These are phyloP conservation scores for Eulemur rufifrons DNA, from an alignment of 2,113 vertebrate genomes.

Conservation along the genomic window DNA sequence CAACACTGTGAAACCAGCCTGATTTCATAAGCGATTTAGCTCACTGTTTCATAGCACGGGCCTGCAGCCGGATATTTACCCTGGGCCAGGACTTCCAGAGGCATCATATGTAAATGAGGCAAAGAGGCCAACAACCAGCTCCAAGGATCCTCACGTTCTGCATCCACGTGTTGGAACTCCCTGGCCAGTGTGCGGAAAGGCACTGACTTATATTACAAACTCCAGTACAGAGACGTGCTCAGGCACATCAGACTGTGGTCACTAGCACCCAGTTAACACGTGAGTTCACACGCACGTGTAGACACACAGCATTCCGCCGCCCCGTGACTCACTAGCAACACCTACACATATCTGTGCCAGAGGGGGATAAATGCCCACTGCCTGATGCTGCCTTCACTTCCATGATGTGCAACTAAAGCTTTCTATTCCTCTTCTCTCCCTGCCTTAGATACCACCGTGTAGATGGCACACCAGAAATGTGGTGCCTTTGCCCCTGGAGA, in stretches of 20 bases:
- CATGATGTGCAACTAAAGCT: not conserved
- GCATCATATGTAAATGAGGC: not conserved
- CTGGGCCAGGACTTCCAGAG: not conserved
- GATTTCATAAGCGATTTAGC: not conserved
- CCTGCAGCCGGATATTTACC: not conserved
- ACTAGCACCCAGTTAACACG: not conserved
- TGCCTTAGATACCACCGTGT: not conserved
- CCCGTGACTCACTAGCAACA: not conserved
- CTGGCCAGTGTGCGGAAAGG: not conserved
- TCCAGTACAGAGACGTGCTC: not conserved
- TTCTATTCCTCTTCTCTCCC: not conserved
- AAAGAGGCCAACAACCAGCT: not conserved
- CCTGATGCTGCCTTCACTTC: not conserved
- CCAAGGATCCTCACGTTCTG: not conserved
- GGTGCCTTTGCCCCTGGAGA: not conserved
- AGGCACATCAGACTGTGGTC: not conserved
- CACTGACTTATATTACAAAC: not conserved
- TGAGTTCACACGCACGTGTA: not conserved
- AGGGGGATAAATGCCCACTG: not conserved
- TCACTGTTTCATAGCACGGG: not conserved
- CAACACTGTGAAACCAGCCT: not conserved
- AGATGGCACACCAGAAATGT: not conserved
- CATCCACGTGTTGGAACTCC: not conserved
- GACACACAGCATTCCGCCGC: not conserved
- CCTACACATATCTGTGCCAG: not conserved